Evolutionary conservation across 2,888 invertebrate genomes (phyloP).

Genomic region (Iphiclides podalirius): DNA sequence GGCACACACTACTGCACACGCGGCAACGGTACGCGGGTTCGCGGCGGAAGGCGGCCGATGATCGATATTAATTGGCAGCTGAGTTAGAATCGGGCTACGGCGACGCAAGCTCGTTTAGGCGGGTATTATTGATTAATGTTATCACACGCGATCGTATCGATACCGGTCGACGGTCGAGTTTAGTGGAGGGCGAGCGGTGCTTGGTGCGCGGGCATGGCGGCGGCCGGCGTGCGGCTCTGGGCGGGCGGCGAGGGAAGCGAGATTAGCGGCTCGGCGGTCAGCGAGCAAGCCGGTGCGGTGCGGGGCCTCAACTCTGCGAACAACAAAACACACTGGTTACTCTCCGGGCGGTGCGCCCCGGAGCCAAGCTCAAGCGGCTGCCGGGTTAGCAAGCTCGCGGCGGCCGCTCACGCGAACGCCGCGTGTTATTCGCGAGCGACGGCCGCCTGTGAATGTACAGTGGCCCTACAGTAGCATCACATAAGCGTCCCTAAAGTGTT

Average conservation of each 20-base stretch:
- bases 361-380: conserved; percentile 79
- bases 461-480: background rate
- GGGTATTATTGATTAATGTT: conserved; percentile 69
- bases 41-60: conserved; percentile 46
- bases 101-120: conserved; percentile 78
- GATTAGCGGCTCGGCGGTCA: conserved; percentile 79
- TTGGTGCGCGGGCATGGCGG: conserved; percentile 76
- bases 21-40: conserved; percentile 48
- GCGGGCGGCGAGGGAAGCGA: conserved; percentile 74
- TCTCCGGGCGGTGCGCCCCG: conserved; percentile 72
- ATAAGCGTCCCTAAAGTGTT: background rate
- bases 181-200: conserved; percentile 78
- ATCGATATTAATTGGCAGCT: conserved; percentile 58
- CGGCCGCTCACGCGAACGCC: conserved; percentile 56
- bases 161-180: conserved; percentile 76
- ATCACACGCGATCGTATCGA: conserved; percentile 78
- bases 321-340: conserved; percentile 80
- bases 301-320: conserved; percentile 80
- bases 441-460: conserved; percentile 9
- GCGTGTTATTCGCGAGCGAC: conserved; percentile 23
- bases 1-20: conserved; percentile 62
- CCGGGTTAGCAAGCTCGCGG: conserved; percentile 75
- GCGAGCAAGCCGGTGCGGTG: conserved; percentile 78
- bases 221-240: conserved; percentile 51
- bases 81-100: conserved; percentile 77